Percentiles rank a stretch among this genome's conserved stretches.
phyloP scores from a whole-genome alignment of 2,113 vertebrate genomes.

The Sturnus vulgaris region DNA sequence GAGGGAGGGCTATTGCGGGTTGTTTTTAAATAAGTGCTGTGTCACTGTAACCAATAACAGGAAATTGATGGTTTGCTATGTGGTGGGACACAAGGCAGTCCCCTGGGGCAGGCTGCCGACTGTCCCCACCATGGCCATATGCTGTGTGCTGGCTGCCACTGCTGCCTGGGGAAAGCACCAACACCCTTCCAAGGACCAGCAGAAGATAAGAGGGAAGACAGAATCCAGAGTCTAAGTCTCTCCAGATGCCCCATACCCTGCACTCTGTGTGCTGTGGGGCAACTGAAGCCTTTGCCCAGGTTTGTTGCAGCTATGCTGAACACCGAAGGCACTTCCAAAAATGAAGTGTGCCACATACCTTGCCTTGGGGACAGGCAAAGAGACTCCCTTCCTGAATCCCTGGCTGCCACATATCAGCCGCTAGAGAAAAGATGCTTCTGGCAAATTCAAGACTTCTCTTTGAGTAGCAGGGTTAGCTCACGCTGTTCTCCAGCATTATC shows the following conservation, averaged over 20 bases:
- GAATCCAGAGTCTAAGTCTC: neutral
- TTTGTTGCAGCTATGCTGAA: neutral
- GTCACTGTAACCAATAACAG: slow-evolving; percentile 47
- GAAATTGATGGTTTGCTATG: neutral
- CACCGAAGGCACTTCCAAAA: neutral
- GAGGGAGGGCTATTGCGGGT: neutral
- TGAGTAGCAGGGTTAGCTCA: neutral
- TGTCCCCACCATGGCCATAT: neutral
- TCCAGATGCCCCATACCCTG: neutral
- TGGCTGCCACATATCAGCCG: neutral
- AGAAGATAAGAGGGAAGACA: neutral
- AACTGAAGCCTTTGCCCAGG: neutral
- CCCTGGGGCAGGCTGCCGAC: neutral
- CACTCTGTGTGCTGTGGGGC: accelerated
- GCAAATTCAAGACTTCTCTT: neutral
- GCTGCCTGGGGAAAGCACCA: neutral
- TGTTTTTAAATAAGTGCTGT: neutral
- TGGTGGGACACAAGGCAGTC: neutral
- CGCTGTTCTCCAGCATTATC: neutral
- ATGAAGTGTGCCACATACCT: accelerated
- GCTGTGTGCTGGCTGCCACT: neutral
- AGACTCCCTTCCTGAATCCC: neutral
- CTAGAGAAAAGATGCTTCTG: neutral
- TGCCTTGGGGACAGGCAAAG: neutral
- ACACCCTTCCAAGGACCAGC: neutral